A percentile compares a stretch with the other conserved stretches of the same genome.
Conservation (phyloP, 2,888 invertebrate genomes). For the Philaethria dido region DNA sequence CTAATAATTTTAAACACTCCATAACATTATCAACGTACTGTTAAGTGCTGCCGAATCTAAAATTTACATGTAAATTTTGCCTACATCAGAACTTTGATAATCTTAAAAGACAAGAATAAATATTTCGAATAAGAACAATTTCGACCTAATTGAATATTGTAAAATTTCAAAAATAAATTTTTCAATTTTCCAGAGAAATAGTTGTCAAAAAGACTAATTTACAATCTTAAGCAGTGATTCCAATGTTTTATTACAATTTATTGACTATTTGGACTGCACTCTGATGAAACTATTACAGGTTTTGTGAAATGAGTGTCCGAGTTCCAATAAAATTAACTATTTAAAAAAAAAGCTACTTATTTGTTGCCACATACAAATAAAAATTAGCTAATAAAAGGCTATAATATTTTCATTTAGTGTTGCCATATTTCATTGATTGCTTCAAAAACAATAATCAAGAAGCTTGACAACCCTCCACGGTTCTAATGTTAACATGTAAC, state of each 20-base stretch:
- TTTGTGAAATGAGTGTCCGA: not conserved
- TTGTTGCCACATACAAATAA: constrained; percentile 12
- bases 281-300: constrained; percentile 10
- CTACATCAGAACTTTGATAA: constrained; percentile 35
- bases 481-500: not conserved
- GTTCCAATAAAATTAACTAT: constrained; percentile 4
- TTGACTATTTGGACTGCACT: constrained; percentile 18
- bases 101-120: constrained; percentile 37
- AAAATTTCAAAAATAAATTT: constrained; percentile 41
- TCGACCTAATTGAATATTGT: constrained; percentile 35
- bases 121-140: constrained; percentile 35
- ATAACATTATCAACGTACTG: constrained; percentile 67
- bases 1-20: constrained; percentile 73
- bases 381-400: not conserved
- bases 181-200: constrained; percentile 29
- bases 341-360: not conserved
- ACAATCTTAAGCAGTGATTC: constrained; percentile 35
- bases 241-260: constrained; percentile 2
- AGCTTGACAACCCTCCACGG: not conserved
- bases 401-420: constrained; percentile 1
- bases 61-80: constrained; percentile 34
- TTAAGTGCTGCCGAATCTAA: constrained; percentile 41
- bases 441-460: constrained; percentile 10
- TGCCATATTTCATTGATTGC: constrained; percentile 9
- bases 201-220: constrained; percentile 37